phyloP scores from a whole-genome alignment of 2,888 invertebrate species.

The Idaea straminata region DNA sequence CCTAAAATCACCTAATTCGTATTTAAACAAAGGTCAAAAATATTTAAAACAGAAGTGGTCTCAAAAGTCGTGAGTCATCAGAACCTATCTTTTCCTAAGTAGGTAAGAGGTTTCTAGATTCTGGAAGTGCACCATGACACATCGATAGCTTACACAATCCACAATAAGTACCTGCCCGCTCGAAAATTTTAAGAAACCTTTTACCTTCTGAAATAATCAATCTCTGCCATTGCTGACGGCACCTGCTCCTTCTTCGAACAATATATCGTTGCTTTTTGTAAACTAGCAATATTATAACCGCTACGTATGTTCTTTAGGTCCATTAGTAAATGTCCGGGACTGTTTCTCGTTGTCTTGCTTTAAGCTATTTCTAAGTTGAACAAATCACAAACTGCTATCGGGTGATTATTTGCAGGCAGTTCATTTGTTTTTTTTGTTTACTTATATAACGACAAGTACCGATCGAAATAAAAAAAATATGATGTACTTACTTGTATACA shows the following conservation, averaged over 20 bases:
- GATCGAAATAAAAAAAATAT: no score
- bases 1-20: no score
- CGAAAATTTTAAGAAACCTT: slow-evolving; percentile 12
- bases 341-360: neutral
- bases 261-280: slow-evolving; percentile 30
- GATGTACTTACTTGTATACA: no score
- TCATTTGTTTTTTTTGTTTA: no score
- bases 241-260: slow-evolving; percentile 31
- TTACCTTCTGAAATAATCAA: slow-evolving; percentile 20
- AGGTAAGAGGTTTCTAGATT: neutral
- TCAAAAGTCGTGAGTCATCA: neutral
- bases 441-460: no score
- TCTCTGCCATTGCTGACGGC: slow-evolving; percentile 26
- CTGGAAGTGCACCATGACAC: neutral
- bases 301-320: neutral
- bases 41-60: neutral
- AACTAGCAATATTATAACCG: slow-evolving; percentile 21
- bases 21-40: no score
- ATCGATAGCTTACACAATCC: neutral
- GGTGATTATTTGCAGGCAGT: no score
- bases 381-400: neutral
- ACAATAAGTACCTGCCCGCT: slow-evolving; percentile 3
- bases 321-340: neutral
- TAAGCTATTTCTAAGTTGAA: neutral
- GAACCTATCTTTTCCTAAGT: neutral